phyloP scores from a whole-genome alignment of 2,888 invertebrate genomes.

The Abrostola triplasia region DNA sequence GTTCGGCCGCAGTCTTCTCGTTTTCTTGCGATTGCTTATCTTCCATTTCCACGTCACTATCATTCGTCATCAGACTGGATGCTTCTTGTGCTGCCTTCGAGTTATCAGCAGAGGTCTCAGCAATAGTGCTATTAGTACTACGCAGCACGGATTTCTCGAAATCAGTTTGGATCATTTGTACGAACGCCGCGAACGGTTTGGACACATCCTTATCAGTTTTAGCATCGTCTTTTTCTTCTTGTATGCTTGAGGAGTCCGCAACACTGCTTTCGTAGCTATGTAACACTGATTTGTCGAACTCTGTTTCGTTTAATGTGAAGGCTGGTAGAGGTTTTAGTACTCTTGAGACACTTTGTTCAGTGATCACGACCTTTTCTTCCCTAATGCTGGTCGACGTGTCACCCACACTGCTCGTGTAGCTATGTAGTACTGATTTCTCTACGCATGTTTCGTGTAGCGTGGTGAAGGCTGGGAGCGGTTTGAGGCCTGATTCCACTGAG shows the following conservation, averaged over 20 bases:
- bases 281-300: slow-evolving; percentile 74
- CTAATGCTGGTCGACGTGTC: slow-evolving; percentile 63
- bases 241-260: slow-evolving; percentile 61
- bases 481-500: slow-evolving; percentile 51
- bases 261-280: slow-evolving; percentile 70
- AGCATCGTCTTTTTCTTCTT: slow-evolving; percentile 48
- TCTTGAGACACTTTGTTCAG: slow-evolving; percentile 40
- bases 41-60: slow-evolving; percentile 76
- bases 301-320: slow-evolving; percentile 72
- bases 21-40: slow-evolving; percentile 54
- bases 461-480: slow-evolving; percentile 71
- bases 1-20: slow-evolving; percentile 66
- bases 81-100: slow-evolving; percentile 54
- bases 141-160: slow-evolving; percentile 73
- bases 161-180: slow-evolving; percentile 68
- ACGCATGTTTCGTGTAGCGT: slow-evolving; percentile 70
- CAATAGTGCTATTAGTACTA: slow-evolving; percentile 70
- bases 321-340: slow-evolving; percentile 64
- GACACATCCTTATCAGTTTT: slow-evolving; percentile 51
- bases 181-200: slow-evolving; percentile 60
- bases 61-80: slow-evolving; percentile 80
- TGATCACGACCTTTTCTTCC: slow-evolving; percentile 54
- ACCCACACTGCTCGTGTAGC: slow-evolving; percentile 73
- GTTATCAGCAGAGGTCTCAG: slow-evolving; percentile 56
- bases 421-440: slow-evolving; percentile 76